Conservation (phyloP, 2,888 invertebrate genomes). For the Mythimna impura region DNA sequence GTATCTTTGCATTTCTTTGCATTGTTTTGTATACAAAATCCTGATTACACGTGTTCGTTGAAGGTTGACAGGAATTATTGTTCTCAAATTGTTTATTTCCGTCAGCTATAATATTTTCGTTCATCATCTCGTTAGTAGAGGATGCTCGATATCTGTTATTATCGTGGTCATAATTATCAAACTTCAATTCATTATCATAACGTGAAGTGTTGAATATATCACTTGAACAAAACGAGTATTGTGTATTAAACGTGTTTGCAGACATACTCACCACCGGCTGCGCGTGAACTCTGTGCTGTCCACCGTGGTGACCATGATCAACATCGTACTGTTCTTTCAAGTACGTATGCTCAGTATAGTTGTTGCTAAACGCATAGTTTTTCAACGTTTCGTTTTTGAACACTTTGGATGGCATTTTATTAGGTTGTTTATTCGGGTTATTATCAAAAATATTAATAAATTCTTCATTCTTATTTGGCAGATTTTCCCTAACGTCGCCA, state of each 20-base stretch:
- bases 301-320: neutral
- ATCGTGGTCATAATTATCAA: conserved; percentile 27
- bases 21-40: conserved; percentile 74
- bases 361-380: conserved; percentile 22
- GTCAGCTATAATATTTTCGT: conserved; percentile 5
- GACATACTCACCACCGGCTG: conserved; percentile 23
- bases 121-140: conserved; percentile 11
- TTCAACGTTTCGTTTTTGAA: conserved; percentile 30
- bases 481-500: conserved; percentile 24
- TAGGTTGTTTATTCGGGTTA: conserved; percentile 10
- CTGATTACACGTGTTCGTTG: conserved; percentile 68
- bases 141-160: conserved; percentile 32
- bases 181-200: conserved; percentile 14
- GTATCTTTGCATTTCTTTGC: conserved; percentile 75
- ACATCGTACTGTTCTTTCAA: conserved; percentile 14
- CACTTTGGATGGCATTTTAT: conserved; percentile 23
- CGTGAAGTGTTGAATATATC: conserved; percentile 6
- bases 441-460: conserved; percentile 39
- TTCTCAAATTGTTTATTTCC: conserved; percentile 69
- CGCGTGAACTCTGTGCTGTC: conserved; percentile 2
- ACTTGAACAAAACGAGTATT: conserved; percentile 29
- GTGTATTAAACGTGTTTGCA: conserved; percentile 4
- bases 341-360: conserved; percentile 23
- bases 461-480: conserved; percentile 38
- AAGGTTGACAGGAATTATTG: conserved; percentile 76